These are phyloP conservation scores for Oxytorus armatus DNA, from an alignment of 2,888 invertebrate genomes.

Conservation along the genomic window DNA sequence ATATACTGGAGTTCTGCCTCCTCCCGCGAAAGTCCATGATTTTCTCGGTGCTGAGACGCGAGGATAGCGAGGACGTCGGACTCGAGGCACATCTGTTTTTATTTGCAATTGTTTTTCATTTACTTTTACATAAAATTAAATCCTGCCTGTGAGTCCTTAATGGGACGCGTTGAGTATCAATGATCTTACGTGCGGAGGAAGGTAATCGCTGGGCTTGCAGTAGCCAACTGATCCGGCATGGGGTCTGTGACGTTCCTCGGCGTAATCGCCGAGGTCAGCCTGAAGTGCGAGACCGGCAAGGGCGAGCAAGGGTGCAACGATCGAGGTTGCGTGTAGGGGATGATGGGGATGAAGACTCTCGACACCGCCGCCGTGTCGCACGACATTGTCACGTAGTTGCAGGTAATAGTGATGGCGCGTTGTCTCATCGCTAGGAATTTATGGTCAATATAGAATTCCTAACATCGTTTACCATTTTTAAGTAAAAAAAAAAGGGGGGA, in stretches of 20 bases:
- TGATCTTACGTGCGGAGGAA: constrained; percentile 88
- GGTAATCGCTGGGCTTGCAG: constrained; percentile 94
- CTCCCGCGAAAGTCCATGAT: constrained; percentile 90
- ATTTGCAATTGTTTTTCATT: background rate
- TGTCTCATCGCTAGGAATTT: constrained; percentile 91
- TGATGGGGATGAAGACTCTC: constrained; percentile 83
- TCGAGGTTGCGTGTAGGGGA: constrained; percentile 86
- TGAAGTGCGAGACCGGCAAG: constrained; percentile 96
- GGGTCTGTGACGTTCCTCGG: constrained; percentile 84
- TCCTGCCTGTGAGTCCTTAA: background rate
- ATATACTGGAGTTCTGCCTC: constrained; percentile 96
- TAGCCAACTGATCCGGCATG: constrained; percentile 84
- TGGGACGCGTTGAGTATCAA: constrained; percentile 32
- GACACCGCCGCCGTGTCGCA: constrained; percentile 85
- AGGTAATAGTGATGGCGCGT: constrained; percentile 97
- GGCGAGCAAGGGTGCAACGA: constrained; percentile 90
- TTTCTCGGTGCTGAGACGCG: constrained; percentile 89
- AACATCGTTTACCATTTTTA: background rate
- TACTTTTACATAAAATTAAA: background rate
- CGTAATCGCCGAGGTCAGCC: constrained; percentile 95
- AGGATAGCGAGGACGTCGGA: constrained; percentile 81
- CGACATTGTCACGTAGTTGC: constrained; percentile 95
- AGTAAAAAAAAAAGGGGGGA: too few relatives aligned
- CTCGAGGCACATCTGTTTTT: constrained; percentile 82
- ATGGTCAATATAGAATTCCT: background rate